A percentile compares a stretch with the other conserved stretches of the same genome.
Evolutionary conservation across 2,888 invertebrate genomes (phyloP).

Genomic region (Apodemia duryi): DNA sequence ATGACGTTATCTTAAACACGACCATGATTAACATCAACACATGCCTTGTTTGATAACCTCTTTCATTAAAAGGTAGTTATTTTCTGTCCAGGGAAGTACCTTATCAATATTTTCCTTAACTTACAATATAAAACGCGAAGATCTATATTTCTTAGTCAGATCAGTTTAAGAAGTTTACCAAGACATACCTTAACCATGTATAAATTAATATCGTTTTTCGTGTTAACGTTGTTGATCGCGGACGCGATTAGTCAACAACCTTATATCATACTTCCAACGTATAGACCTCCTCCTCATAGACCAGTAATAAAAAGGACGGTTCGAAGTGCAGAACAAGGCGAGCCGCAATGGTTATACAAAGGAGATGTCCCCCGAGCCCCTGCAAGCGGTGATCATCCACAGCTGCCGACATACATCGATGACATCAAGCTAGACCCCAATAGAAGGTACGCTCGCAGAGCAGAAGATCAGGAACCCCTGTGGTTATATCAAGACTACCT

Average conservation of each 20-base stretch:
- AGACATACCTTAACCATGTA: constrained; percentile 26
- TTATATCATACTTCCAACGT: constrained; percentile 36
- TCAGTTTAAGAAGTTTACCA: background rate
- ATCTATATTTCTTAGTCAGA: background rate
- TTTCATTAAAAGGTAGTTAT: background rate
- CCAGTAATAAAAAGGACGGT: constrained; percentile 33
- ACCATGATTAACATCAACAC: background rate
- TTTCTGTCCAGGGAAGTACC: background rate
- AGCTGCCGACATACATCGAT: constrained; percentile 24
- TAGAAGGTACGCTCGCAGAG: constrained; percentile 20
- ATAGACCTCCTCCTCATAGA: constrained; percentile 33
- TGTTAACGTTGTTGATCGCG: constrained; percentile 33
- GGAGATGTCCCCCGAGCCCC: constrained; percentile 22
- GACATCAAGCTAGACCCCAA: constrained; percentile 23
- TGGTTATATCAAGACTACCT: constrained; percentile 33
- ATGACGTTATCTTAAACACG: background rate
- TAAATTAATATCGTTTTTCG: constrained; percentile 30
- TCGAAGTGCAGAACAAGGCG: constrained; percentile 34
- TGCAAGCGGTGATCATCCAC: constrained; percentile 21
- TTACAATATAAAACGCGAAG: background rate
- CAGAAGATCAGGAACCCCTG: constrained; percentile 12
- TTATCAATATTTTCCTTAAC: background rate
- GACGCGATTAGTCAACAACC: constrained; percentile 34
- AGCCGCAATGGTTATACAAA: constrained; percentile 34
- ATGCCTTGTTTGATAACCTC: background rate